phyloP scores from a whole-genome alignment of 2,888 invertebrate genomes.

The Ornithoptera priamus region DNA sequence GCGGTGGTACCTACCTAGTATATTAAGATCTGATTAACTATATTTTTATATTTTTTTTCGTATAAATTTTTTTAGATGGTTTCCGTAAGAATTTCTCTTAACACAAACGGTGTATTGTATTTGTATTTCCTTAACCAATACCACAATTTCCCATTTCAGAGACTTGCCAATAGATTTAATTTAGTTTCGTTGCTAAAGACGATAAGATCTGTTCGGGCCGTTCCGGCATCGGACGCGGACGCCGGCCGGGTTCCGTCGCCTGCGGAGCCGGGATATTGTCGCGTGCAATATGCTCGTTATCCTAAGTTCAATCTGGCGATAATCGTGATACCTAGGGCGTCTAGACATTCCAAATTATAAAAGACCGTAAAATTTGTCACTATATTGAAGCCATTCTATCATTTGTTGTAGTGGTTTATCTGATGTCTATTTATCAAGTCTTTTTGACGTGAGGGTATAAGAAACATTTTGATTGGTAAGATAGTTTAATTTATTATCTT shows the following conservation, averaged over 20 bases:
- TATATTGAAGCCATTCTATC: background rate
- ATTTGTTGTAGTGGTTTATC: background rate
- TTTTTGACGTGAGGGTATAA: background rate
- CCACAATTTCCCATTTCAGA: constrained; percentile 19
- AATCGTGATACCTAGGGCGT: constrained; percentile 3
- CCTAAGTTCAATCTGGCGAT: constrained; percentile 17
- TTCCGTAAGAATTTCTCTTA: background rate
- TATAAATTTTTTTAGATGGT: too few species aligned
- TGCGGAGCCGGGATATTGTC: constrained; percentile 14
- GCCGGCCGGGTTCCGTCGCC: constrained; percentile 8
- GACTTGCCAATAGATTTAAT: constrained; percentile 20
- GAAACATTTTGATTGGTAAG: background rate
- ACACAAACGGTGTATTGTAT: background rate
- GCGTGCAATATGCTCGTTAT: constrained; percentile 15
- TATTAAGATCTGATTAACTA: too few species aligned
- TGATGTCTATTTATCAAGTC: background rate
- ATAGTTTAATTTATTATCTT: too few species aligned
- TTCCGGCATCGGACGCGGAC: constrained; percentile 10
- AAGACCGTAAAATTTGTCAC: background rate
- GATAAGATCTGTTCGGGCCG: constrained; percentile 18
- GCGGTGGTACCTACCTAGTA: too few species aligned
- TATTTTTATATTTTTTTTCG: too few species aligned
- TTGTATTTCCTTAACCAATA: constrained; percentile 14
- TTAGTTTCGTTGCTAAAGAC: constrained; percentile 13
- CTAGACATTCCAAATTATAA: background rate